Evolutionary conservation across 1,140 invertebrate genomes (phyloP).

Genomic region (Cydia splendana): DNA sequence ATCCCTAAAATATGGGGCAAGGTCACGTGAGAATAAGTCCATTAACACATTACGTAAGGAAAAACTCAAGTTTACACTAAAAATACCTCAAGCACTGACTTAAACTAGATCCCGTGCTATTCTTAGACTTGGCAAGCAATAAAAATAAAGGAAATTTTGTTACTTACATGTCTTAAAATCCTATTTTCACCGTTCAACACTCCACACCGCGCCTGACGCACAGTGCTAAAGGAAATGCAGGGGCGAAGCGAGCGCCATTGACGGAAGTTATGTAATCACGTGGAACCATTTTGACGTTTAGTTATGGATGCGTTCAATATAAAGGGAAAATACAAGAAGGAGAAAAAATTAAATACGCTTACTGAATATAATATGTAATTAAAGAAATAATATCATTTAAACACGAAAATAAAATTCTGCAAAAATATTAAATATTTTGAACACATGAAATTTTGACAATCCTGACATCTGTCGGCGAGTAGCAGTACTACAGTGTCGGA

Average conservation of each 20-base stretch:
- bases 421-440: neutral
- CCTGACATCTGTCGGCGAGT: conserved; percentile 4
- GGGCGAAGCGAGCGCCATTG: conserved; percentile 60
- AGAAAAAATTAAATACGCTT: neutral
- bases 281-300: conserved; percentile 51
- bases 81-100: conserved; percentile 25
- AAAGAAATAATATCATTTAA: no score
- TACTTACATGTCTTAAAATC: conserved; percentile 77
- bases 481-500: neutral
- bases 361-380: no score
- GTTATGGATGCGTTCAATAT: conserved; percentile 28
- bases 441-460: neutral
- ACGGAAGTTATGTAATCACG: conserved; percentile 74
- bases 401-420: no score
- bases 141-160: conserved; percentile 21
- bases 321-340: neutral
- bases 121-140: neutral
- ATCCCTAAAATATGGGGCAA: conserved; percentile 59
- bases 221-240: conserved; percentile 72
- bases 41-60: conserved; percentile 76
- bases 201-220: conserved; percentile 73
- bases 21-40: conserved; percentile 76
- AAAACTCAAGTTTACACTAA: conserved; percentile 39
- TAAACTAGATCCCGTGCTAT: conserved; percentile 31
- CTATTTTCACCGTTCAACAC: conserved; percentile 63